These are phyloP conservation scores for Bubo bubo DNA, from an alignment of 2,113 vertebrate genomes.

Conservation along the genomic window DNA sequence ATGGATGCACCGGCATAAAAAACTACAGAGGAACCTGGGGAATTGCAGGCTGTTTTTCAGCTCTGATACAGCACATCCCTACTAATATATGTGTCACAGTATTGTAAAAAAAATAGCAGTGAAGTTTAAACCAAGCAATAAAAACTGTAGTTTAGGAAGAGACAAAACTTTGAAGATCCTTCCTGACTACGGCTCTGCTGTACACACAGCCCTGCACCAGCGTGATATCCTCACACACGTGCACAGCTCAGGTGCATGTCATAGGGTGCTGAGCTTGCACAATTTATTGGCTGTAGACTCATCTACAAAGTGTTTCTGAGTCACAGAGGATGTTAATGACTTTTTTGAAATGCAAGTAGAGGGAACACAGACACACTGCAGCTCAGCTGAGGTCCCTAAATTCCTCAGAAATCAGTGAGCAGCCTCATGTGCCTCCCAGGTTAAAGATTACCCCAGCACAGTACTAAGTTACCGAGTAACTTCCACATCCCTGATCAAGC, in stretches of 20 bases:
- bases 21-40: constrained; percentile 65
- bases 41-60: constrained; percentile 64
- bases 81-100: constrained; percentile 41
- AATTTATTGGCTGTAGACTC: neutral
- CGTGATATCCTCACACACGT: fast-evolving
- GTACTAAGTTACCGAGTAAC: fast-evolving
- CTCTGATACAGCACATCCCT: constrained; percentile 31
- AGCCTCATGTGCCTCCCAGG: neutral
- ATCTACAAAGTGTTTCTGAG: neutral
- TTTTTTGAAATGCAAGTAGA: neutral
- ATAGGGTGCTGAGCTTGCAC: neutral
- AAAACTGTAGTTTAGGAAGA: constrained; percentile 61
- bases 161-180: constrained; percentile 42
- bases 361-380: neutral
- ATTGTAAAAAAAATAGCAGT: constrained; percentile 53
- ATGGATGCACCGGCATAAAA: constrained; percentile 45
- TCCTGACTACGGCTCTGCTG: neutral
- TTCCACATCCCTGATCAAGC: fast-evolving
- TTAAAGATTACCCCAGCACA: neutral
- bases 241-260: neutral
- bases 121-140: constrained; percentile 64
- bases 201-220: neutral
- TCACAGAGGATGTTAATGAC: neutral
- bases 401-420: fast-evolving
- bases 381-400: neutral